Conservation (phyloP, 2,797 vertebrate genomes). For the Jordanella pulchra region DNA sequence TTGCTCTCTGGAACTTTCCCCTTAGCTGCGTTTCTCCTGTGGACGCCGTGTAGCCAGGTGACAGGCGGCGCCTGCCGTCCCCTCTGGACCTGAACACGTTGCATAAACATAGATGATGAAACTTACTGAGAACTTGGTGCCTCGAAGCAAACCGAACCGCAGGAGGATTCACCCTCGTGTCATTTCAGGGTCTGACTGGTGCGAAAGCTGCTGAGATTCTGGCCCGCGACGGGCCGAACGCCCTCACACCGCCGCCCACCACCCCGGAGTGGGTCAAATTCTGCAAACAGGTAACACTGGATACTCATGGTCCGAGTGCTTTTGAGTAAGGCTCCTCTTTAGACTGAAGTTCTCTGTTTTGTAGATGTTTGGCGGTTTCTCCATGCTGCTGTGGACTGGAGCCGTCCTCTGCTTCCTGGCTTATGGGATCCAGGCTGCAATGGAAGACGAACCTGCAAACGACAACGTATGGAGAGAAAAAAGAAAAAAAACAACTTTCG, state of each 20-base stretch:
- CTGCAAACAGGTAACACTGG: slow-evolving; percentile 80
- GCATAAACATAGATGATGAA: slow-evolving; percentile 2
- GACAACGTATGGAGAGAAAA: slow-evolving; percentile 85
- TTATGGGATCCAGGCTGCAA: slow-evolving; percentile 86
- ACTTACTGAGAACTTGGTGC: not conserved
- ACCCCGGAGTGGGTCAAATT: slow-evolving; percentile 98
- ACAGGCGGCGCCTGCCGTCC: slow-evolving; percentile 35
- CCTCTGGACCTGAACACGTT: slow-evolving; percentile 28
- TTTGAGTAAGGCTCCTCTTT: not conserved
- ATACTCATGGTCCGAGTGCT: not conserved
- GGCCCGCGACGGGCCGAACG: slow-evolving; percentile 91
- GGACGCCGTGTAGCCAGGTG: slow-evolving; percentile 56
- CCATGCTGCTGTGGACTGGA: slow-evolving; percentile 95
- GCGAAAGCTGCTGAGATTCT: slow-evolving; percentile 89
- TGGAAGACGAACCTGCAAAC: slow-evolving; percentile 86
- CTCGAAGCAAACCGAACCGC: not conserved
- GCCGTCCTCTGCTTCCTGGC: slow-evolving; percentile 95
- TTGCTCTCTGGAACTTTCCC: not conserved
- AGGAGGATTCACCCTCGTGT: not conserved
- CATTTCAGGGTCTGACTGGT: slow-evolving; percentile 83
- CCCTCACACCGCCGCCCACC: slow-evolving; percentile 93
- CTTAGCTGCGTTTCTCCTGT: slow-evolving; percentile 42
- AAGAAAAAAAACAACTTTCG: no score
- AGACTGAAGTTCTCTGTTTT: not conserved
- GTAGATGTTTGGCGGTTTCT: slow-evolving; percentile 95